Base-by-base conservation (phyloP, 2,797 vertebrate genomes). In the Cyclopterus lumpus region DNA sequence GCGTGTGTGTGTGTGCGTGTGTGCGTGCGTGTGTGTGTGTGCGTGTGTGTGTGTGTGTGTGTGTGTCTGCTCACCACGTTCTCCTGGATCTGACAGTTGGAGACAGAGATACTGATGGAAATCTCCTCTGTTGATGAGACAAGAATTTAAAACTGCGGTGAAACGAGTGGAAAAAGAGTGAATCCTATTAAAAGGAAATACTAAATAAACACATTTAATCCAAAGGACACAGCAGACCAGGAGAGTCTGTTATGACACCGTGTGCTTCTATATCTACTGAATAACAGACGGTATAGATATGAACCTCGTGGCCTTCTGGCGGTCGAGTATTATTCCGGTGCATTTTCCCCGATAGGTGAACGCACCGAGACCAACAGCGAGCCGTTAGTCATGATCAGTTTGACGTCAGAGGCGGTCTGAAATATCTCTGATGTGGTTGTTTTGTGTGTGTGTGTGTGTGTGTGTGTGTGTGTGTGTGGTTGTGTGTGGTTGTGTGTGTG, bases 11-110 rank as follows among this genome's bases (percentile, higher is more conserved):
- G 53, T 71, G 28, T 68, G 70, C 30, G 73, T 49, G 73, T 71
- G 58, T 53, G n/a, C n/a, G n/a, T n/a, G n/a, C n/a, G n/a, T 70
- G 28, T 60, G 64, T 61, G 58, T 67, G 53, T 71, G 28, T 68
- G 70, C 30, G 73, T 49, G 73, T 71, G 58, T 70, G 28, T 60
- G 64, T 61, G 58, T 67, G 53, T 71, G 28, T 68, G 70, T 30
- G 73, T 49, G 73, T 71, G 58, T 53, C 30, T 81, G 91, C 96
- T 96, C 87, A 99, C 98, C 97, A 99, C 97, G 15, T 99, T 99
- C 94, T 99, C 97, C 90, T 98, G 97, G 89, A 99, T 96, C 93
- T 99, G 96, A 84, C 96, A 96, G 91, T 99, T 98, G 84, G 97
- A 99, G 72, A 99, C 97, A 3, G 98, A 99, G 91, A 99, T 99